These are phyloP conservation scores for Limonius californicus DNA, from an alignment of 1,140 invertebrate species.

Conservation along the genomic window DNA sequence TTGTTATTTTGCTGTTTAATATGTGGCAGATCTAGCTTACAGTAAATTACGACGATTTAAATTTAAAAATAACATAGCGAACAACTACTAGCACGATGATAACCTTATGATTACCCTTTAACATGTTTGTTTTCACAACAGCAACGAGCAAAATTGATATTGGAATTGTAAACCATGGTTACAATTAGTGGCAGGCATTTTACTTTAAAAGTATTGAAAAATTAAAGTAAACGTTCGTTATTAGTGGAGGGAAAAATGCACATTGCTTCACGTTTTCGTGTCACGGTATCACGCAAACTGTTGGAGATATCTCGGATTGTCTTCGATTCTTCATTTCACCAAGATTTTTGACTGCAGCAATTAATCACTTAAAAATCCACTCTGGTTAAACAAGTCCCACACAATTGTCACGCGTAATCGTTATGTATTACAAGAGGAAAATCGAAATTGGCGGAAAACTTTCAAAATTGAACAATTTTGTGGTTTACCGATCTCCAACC, in stretches of 20 bases:
- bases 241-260: neutral
- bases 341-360: conserved; percentile 20
- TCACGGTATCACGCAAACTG: conserved; percentile 22
- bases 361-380: conserved; percentile 10
- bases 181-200: neutral
- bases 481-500: too few relatives aligned
- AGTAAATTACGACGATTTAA: neutral
- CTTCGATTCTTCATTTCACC: conserved; percentile 21
- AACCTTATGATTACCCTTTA: neutral
- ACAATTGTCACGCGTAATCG: too few relatives aligned
- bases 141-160: neutral
- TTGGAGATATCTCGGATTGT: conserved; percentile 26
- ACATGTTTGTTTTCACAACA: neutral
- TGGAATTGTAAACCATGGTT: neutral
- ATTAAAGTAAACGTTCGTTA: neutral
- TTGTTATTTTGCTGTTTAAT: neutral
- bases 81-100: neutral
- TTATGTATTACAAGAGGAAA: too few relatives aligned
- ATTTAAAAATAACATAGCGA: neutral
- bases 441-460: too few relatives aligned
- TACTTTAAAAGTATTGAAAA: neutral
- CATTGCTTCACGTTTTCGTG: neutral
- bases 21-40: neutral
- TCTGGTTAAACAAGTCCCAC: too few relatives aligned
- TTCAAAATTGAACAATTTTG: too few relatives aligned